A percentile compares a stretch with the other conserved stretches of the same genome.
Conservation (phyloP, 2,797 vertebrate species). For the Gastrophryne carolinensis region DNA sequence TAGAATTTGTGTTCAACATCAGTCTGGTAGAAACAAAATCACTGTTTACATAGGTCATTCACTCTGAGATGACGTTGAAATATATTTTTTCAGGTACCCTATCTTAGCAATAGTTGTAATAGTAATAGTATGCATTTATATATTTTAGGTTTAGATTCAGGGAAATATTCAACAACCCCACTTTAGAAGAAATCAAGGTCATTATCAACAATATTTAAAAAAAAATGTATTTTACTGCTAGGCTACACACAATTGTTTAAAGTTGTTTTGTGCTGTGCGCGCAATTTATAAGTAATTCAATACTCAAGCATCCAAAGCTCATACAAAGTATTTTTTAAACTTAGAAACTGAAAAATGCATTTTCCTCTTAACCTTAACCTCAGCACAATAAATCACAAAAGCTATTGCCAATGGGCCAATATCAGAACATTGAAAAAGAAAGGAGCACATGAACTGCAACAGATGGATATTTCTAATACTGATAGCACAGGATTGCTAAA, state of each 20-base stretch:
- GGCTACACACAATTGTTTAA: conserved; percentile 36
- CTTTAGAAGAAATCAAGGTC: conserved; percentile 30
- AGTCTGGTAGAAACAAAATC: no score
- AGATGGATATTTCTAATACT: no score
- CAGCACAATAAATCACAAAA: not conserved
- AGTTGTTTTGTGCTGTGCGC: conserved; percentile 39
- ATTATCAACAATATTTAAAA: conserved; percentile 34
- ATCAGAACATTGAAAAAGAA: not conserved
- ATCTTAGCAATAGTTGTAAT: no score
- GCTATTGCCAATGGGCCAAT: not conserved
- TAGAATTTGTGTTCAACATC: no score
- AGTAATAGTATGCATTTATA: no score
- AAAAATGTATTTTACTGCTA: conserved; percentile 5
- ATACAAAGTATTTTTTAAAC: conserved; percentile 26
- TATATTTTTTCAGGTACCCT: no score
- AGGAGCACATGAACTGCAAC: not conserved
- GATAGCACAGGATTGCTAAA: no score
- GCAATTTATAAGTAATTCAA: conserved; percentile 30
- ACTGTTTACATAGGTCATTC: no score
- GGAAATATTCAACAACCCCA: conserved; percentile 26
- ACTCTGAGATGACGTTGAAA: no score
- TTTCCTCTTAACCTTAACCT: not conserved
- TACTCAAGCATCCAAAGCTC: not conserved
- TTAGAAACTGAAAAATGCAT: not conserved
- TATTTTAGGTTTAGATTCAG: conserved; percentile 33